Evolutionary conservation across 2,888 invertebrate genomes (phyloP).

Genomic region (Oxyteleia sp.): DNA sequence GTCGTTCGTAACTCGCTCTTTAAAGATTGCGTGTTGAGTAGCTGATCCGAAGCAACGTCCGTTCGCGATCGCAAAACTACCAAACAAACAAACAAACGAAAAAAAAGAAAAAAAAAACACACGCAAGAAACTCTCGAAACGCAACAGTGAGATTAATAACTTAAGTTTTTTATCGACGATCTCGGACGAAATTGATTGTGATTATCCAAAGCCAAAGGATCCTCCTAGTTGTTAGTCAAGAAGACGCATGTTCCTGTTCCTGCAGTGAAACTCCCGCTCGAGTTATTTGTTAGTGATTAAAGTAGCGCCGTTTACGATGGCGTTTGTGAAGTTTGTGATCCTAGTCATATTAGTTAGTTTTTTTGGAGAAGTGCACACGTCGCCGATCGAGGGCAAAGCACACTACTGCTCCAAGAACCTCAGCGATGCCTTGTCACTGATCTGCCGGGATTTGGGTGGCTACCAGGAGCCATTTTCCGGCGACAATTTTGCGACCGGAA

Average conservation of each 20-base stretch:
- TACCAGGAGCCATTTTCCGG: constrained; percentile 84
- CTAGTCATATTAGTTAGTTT: constrained; percentile 48
- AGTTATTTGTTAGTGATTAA: constrained; percentile 39
- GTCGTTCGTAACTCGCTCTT: constrained; percentile 54
- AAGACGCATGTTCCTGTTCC: constrained; percentile 37
- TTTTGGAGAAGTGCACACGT: constrained; percentile 20
- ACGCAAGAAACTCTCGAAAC: background rate
- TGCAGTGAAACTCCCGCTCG: constrained; percentile 40
- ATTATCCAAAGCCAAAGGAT: constrained; percentile 39
- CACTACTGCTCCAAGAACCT: constrained; percentile 82
- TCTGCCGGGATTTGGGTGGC: constrained; percentile 83
- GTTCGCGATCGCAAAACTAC: background rate
- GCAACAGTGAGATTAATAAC: constrained; percentile 23
- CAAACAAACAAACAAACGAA: no score
- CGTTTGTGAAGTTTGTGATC: constrained; percentile 62
- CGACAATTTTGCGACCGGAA: constrained; percentile 67
- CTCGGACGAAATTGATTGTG: constrained; percentile 16
- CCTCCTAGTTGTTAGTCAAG: background rate
- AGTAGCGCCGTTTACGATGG: constrained; percentile 26
- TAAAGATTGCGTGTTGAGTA: constrained; percentile 55
- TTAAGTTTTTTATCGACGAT: constrained; percentile 1
- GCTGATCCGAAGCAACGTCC: constrained; percentile 41
- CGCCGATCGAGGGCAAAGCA: constrained; percentile 58
- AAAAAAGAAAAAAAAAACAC: no score
- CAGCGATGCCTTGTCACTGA: constrained; percentile 83